Percentiles rank a stretch among this genome's conserved stretches.
Conservation (phyloP, 1,140 invertebrate species). For the Drosophila leontia region DNA sequence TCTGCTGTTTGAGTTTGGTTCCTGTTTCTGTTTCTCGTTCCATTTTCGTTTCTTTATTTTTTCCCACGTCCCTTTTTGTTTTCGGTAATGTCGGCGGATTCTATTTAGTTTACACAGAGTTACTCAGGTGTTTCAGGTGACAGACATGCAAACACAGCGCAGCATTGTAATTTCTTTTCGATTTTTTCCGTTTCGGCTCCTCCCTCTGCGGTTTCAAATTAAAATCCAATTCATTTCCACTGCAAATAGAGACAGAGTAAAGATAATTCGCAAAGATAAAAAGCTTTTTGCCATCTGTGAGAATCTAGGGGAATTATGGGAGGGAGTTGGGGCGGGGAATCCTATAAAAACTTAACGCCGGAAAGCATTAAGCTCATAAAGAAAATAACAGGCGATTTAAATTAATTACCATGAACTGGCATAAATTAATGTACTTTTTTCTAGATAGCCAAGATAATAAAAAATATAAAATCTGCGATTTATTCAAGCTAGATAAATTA, state of each 20-base stretch:
- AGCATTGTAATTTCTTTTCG: conserved; percentile 49
- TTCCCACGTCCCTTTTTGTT: conserved; percentile 26
- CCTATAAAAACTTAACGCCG: conserved; percentile 8
- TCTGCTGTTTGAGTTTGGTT: conserved; percentile 75
- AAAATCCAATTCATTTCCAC: conserved; percentile 58
- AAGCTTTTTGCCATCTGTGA: background rate
- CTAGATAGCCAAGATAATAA: background rate
- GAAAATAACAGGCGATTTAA: conserved; percentile 16
- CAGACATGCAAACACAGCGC: conserved; percentile 48
- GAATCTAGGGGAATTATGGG: conserved; percentile 9
- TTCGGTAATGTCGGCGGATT: conserved; percentile 49
- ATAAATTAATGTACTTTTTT: conserved; percentile 11
- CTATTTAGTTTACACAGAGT: conserved; percentile 46
- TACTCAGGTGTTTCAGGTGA: conserved; percentile 36
- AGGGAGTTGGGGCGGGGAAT: background rate
- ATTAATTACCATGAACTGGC: conserved; percentile 23
- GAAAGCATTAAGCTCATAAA: conserved; percentile 30
- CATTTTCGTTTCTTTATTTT: conserved; percentile 2
- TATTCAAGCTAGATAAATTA: conserved; percentile 16
- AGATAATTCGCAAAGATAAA: conserved; percentile 25
- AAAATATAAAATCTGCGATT: conserved; percentile 9
- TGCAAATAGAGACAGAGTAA: conserved; percentile 34
- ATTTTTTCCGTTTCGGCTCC: conserved; percentile 1
- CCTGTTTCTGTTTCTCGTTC: conserved; percentile 12
- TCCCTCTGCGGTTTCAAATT: conserved; percentile 41